Base-by-base conservation (phyloP, 2,888 invertebrate genomes). In the Sesamia inferens region DNA sequence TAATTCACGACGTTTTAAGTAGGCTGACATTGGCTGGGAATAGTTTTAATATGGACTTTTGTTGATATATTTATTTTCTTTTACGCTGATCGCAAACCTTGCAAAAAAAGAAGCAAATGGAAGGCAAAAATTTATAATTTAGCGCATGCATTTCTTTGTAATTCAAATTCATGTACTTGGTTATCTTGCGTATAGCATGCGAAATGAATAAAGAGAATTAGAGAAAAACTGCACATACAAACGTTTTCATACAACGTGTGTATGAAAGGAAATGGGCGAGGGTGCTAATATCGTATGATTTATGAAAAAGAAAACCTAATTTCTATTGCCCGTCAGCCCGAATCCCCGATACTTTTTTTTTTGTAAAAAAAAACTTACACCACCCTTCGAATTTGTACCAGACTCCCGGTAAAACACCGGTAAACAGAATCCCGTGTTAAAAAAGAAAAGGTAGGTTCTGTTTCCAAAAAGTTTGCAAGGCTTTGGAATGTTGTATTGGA, bases 1-100 rank as follows among this genome's bases (percentile, higher is more conserved):
- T 86, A 83, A 88, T 88, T 86, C 85, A 88, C 85, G 75, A 82
- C 42, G 67, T 74, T 79, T 85, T 84, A 84, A 85, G 83, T 85
- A 86, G 85, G 79, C 78, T 87, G 84, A 85, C 86, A 87, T 87
- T 86, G 85, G 83, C 80, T 87, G 79, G 70, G 81, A 87, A 88
- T 87, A 88, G 84, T 85, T 87, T 85, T 85, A 84, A 79, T 82
- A 82, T 79, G 77, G 57, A 70, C 59, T 54, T 39, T 63, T 55
- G 70, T 71, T 85, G 78, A 81, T 71, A 70, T 47, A 68, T 76
- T 72, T 82, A 79, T 72, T 71, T 69, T 42, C n/a, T 71, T 78
- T 57, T 59, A 61, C 58, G 69, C 22, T 61, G 61, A 55, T 54
- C 16, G 39, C 48, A 66, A 22, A 42, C 14, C 31, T 62, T 62